Base-by-base conservation (phyloP, 2,113 vertebrate genomes). In the Podilymbus podiceps region DNA sequence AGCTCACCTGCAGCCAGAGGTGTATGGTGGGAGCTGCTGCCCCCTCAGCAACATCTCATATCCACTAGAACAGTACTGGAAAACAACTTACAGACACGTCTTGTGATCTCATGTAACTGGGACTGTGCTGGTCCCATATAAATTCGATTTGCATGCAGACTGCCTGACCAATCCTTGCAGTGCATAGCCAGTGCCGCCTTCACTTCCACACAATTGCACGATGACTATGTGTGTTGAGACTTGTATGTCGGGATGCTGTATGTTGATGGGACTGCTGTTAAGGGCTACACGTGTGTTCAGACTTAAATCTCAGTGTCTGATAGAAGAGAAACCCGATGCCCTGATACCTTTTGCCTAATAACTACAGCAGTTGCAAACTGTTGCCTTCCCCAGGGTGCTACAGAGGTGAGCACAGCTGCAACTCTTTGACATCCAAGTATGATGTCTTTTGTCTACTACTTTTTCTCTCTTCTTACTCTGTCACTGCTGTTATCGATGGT, bases 361-460 rank as follows among this genome's bases (percentile, higher is more conserved):
- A 55, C 31, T 88, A 22, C 55, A 79, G 73, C 55, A 94, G 30
- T 11, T 78, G 66, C 84, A 86, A 56, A 90, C 72, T 72, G 38
- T 68, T 95, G 68, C 33, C 19, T 64, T 93, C 85, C 85, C 56
- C 56, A 75, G 68, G 64, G 68, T 44, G 33, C 72, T 93, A 31
- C 14, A 47, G 79, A 91, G 67, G 63, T 33, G 47, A 92, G 73
- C 60, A 52, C 53, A 86, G 30, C 68, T 74, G 77, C 75, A 67
- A 74, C 59, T 71, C 81, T 58, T 93, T 92, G 76, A 64, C 64
- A 89, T 85, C 4, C 22, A 78, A 56, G 56, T 58, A 60, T 8
- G 44, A 55, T 63, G 92, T 80, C 44, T 95, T 93, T 90, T 93
- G 67, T 92, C 56, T 92, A 4, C 64, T 77, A 20, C 68, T 93